phyloP scores from a whole-genome alignment of 2,888 invertebrate genomes.

The Drosophila ochracea region DNA sequence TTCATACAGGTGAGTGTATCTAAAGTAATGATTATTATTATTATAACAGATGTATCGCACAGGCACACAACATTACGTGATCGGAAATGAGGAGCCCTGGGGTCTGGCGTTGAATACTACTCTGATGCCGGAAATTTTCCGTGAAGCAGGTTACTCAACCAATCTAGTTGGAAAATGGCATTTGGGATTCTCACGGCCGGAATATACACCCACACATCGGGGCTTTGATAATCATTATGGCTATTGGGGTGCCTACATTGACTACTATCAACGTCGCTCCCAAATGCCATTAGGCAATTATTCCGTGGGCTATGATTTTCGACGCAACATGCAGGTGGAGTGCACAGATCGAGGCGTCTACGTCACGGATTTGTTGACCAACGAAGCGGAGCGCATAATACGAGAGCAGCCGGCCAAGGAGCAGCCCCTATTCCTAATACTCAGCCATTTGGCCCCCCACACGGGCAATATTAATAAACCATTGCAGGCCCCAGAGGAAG shows the following conservation, averaged over 20 bases:
- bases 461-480: conserved; percentile 89
- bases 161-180: conserved; percentile 97
- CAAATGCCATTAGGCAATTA: conserved; percentile 78
- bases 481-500: conserved; percentile 90
- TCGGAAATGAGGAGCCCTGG: conserved; percentile 89
- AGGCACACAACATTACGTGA: conserved; percentile 91
- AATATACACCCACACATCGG: conserved; percentile 88
- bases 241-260: conserved; percentile 92
- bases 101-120: conserved; percentile 89
- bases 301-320: conserved; percentile 86
- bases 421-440: conserved; percentile 91
- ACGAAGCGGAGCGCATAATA: conserved; percentile 89
- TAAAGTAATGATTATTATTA: not conserved
- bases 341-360: conserved; percentile 87
- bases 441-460: conserved; percentile 93
- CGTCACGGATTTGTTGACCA: conserved; percentile 90
- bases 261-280: conserved; percentile 90
- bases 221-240: conserved; percentile 94
- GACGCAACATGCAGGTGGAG: conserved; percentile 86
- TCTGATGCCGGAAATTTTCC: conserved; percentile 89
- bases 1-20: conserved; percentile 88
- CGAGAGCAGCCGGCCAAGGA: conserved; percentile 54
- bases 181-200: conserved; percentile 90
- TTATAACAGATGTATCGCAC: not conserved
- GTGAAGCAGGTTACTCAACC: conserved; percentile 91